Evolutionary conservation across 1,140 invertebrate genomes (phyloP), one percentile per base, ranked within the genome.

Genomic region (Nasonia longicornis): DNA sequence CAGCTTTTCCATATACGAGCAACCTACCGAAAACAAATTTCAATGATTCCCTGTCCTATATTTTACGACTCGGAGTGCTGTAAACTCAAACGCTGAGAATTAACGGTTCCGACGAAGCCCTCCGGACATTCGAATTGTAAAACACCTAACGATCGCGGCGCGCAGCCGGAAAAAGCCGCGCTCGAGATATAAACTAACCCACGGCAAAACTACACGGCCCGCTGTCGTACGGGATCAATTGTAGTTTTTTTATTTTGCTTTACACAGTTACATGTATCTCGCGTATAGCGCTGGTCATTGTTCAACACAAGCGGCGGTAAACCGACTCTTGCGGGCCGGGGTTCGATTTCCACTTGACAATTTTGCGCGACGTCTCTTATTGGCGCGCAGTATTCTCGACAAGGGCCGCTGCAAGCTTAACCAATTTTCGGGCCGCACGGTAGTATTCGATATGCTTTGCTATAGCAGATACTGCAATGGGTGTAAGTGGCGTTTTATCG

Each of bases 401-500:
- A 72, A 38, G 35, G n/a, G 52, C 10, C 22, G 48, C 52, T 76
- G 63, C 73, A 76, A 35, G 73, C 12, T 11, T 29, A 35, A 76
- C 63, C 73, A 64, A 76, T 76, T 76, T 76, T 64, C 73, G 29
- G 3, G 0, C 3, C 22, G 26, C 22, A 45, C 58, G 73, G 73
- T 76, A 63, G 38, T 64, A 76, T 64, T 64, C 73, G 2, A 31
- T 29, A 26, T 35, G 31, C 31, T 26, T n/a, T n/a, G 0, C 7
- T 42, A 10, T 7, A 35, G 7, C 38, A 42, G 38, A 42, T 58
- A 58, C 16, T 4, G 20, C 20, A n/a, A 20, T 58, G 48, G 12
- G 2, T 3, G 48, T 52, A 52, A 52, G 12, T 52, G 52, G 20
- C 20, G 16, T 58, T 58, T 58, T 20, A 58, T 58, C 1, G 16